phyloP scores from a whole-genome alignment of 2,888 invertebrate genomes.

The Clepsis dumicolana region DNA sequence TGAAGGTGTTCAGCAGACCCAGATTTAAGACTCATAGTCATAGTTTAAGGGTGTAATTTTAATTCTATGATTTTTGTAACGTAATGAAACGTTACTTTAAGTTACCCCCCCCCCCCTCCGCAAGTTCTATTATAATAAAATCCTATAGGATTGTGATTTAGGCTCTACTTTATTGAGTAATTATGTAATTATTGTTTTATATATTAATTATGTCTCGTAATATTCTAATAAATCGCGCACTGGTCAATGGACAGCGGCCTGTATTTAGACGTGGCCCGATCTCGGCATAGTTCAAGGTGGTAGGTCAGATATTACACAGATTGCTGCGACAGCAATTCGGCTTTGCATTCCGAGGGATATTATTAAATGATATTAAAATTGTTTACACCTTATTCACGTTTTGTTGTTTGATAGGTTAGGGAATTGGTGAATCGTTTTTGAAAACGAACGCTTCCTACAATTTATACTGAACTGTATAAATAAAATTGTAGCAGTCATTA shows the following conservation, averaged over 20 bases:
- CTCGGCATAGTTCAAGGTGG: constrained; percentile 27
- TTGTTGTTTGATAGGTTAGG: neutral
- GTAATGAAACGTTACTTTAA: too few relatives aligned
- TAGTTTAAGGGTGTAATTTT: too few relatives aligned
- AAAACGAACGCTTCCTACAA: neutral
- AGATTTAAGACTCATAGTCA: too few relatives aligned
- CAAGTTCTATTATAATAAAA: too few relatives aligned
- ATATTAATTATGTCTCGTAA: too few relatives aligned
- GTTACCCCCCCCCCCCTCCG: too few relatives aligned
- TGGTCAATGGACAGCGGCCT: neutral
- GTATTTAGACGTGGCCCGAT: constrained; percentile 1
- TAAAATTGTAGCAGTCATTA: neutral
- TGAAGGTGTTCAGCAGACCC: too few relatives aligned
- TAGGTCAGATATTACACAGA: constrained; percentile 21
- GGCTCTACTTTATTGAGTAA: too few relatives aligned
- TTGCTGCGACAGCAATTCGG: constrained; percentile 2
- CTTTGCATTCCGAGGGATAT: constrained; percentile 1
- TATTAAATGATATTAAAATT: neutral
- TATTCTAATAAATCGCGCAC: neutral
- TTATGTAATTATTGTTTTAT: too few relatives aligned
- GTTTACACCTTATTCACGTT: neutral
- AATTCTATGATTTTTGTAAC: too few relatives aligned
- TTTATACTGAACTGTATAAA: neutral
- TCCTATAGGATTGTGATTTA: too few relatives aligned
- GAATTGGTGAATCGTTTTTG: neutral